Evolutionary conservation across 2,797 vertebrate species (phyloP), one percentile per base, ranked within the genome.

Genomic region (Argyrosomus regius): DNA sequence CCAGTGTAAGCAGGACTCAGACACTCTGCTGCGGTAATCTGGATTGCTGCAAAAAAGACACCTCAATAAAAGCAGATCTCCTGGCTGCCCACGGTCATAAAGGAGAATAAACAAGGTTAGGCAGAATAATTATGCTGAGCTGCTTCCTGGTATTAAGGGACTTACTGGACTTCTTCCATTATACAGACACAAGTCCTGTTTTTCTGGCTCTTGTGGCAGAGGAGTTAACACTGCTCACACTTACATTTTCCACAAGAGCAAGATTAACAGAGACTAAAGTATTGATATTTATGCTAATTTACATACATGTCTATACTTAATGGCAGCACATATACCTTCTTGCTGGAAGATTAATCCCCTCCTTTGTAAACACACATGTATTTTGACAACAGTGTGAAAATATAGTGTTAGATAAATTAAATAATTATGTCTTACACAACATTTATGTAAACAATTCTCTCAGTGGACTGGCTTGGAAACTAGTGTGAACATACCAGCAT

Each of bases 41-140:
- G 87, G 89, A 90, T 90, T 85, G 84, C 49, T 69, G 76, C 45
- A 83, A 82, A 86, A 84, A 77, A 67, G 71, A 78, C 81, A 89
- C 90, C 86, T 91, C 89, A 92, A 93, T 94, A 94, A 95, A 94
- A 91, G 69, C 85, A 89, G 85, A 89, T 91, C 88, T 91, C 87
- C 85, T 91, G 87, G 69, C 89, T 89, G 91, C 85, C 88, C 77
- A 75, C 54, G 5, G 89, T 92, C 91, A 84, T 91, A 88, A 90
- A 92, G 81, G 82, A 89, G 89, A 86, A 85, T 91, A 92, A 92
- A 94, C 86, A 91, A 94, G 89, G 87, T 94, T 93, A 92, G 87
- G 79, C 77, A 85, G 81, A 92, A 90, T 91, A 91, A 93, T 93
- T 91, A 90, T 73, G 71, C 77, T 6, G 78, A 78, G 78, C 88